Conservation (phyloP, 2,113 vertebrate species). For the Capreolus pygargus region DNA sequence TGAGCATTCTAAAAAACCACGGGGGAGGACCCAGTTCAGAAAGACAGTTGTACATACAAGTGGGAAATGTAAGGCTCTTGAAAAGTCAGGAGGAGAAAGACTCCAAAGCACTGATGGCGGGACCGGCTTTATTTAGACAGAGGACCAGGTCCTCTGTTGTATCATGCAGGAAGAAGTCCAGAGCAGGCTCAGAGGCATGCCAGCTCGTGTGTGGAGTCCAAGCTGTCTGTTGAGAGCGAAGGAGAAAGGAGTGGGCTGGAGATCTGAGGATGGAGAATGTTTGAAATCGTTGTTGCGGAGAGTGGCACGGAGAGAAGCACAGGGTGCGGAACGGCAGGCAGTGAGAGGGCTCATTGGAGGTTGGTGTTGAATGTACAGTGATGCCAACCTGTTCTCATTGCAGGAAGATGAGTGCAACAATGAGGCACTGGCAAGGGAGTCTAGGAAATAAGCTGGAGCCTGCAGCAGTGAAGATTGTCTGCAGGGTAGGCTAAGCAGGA, state of each 20-base stretch:
- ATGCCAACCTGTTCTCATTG: not conserved
- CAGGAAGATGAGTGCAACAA: not conserved
- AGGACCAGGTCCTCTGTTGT: not conserved
- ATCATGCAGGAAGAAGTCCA: not conserved
- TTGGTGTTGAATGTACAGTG: not conserved
- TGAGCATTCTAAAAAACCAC: not conserved
- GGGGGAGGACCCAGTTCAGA: not conserved
- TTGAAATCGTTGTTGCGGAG: not conserved
- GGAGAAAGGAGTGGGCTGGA: not conserved
- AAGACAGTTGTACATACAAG: not conserved
- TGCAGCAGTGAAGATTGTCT: not conserved
- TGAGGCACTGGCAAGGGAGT: too few species aligned
- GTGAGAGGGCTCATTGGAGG: not conserved
- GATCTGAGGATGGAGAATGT: not conserved
- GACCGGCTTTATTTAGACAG: not conserved
- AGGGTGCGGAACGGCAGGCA: not conserved
- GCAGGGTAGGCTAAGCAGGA: too few species aligned
- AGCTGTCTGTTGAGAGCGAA: not conserved
- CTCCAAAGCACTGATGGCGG: not conserved
- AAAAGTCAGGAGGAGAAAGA: not conserved
- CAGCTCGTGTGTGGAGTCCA: not conserved
- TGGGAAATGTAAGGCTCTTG: not conserved
- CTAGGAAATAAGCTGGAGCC: not conserved
- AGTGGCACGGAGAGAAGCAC: not conserved
- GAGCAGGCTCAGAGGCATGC: not conserved